A percentile compares a stretch with the other conserved stretches of the same genome.
These are phyloP conservation scores for Pandemis corylana DNA, from an alignment of 2,888 invertebrate genomes.

Conservation along the genomic window DNA sequence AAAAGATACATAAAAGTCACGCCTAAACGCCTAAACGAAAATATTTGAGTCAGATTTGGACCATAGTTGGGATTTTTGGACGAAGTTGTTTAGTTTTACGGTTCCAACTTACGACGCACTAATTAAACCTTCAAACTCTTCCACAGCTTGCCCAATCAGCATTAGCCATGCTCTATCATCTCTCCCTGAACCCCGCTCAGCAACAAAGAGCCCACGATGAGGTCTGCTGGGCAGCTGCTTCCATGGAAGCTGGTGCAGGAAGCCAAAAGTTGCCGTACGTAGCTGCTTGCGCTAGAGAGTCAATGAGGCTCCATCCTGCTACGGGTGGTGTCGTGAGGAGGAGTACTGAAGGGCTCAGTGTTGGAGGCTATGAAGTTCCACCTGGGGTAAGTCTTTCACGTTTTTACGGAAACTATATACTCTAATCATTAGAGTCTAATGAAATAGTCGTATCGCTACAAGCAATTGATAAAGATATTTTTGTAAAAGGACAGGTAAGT, in stretches of 20 bases:
- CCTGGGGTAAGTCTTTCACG: conserved; percentile 66
- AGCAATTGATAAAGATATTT: too few species aligned
- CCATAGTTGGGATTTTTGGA: too few species aligned
- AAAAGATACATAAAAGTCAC: too few species aligned
- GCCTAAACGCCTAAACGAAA: too few species aligned
- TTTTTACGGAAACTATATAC: too few species aligned
- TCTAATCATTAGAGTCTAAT: too few species aligned
- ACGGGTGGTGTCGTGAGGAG: conserved; percentile 76
- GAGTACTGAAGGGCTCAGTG: conserved; percentile 59
- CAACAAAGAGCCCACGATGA: conserved; percentile 78
- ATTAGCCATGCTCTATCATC: conserved; percentile 72
- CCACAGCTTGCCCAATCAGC: conserved; percentile 75
- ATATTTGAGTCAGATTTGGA: too few species aligned
- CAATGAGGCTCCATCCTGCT: conserved; percentile 72
- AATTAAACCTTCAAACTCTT: background rate
- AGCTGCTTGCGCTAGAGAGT: conserved; percentile 67
- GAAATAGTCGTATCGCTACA: too few species aligned
- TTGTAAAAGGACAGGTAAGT: too few species aligned
- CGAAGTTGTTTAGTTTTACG: too few species aligned
- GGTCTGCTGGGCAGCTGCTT: conserved; percentile 66
- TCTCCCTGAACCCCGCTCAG: conserved; percentile 74
- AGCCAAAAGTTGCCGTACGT: conserved; percentile 63
- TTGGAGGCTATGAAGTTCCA: conserved; percentile 75
- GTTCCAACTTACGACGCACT: too few species aligned
- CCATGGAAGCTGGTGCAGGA: conserved; percentile 43